Evolutionary conservation across 2,113 vertebrate species (phyloP).

Genomic region (Corythaeola cristata): DNA sequence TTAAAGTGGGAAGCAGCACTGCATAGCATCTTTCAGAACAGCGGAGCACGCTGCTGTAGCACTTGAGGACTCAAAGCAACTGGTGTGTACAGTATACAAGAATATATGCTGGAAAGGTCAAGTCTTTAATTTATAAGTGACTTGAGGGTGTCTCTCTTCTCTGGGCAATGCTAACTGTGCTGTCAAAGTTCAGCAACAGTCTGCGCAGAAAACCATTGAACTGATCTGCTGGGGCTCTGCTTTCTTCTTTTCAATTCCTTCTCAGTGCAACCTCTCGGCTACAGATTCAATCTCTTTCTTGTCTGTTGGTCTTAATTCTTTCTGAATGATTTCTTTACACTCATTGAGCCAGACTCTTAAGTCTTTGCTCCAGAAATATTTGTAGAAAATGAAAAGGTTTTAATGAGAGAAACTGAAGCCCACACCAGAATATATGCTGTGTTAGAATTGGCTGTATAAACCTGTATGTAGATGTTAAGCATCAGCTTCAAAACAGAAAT

Average conservation of each 20-base stretch:
- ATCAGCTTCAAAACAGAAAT: background rate
- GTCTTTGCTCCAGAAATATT: background rate
- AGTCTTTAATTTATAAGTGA: slow-evolving; percentile 50
- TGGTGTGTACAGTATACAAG: background rate
- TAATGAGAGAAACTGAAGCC: background rate
- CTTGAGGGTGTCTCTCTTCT: slow-evolving; percentile 23
- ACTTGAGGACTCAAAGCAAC: background rate
- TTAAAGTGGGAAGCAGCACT: background rate
- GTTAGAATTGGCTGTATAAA: background rate
- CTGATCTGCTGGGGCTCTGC: background rate
- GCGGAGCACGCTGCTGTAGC: background rate
- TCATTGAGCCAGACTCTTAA: background rate
- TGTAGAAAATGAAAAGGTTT: background rate
- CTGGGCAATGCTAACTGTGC: background rate
- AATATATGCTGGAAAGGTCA: slow-evolving; percentile 3
- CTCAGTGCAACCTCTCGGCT: background rate
- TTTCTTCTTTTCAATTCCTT: slow-evolving; percentile 50
- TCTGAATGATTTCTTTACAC: slow-evolving; percentile 24
- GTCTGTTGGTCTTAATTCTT: slow-evolving; percentile 8
- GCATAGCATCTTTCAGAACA: background rate
- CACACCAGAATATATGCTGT: background rate
- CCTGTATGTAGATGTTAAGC: background rate
- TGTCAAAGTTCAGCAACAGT: slow-evolving; percentile 47
- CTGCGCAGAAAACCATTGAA: background rate
- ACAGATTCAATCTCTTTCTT: slow-evolving; percentile 21